Base-by-base conservation (phyloP, 2,888 invertebrate genomes). In the Agrotis clavis region DNA sequence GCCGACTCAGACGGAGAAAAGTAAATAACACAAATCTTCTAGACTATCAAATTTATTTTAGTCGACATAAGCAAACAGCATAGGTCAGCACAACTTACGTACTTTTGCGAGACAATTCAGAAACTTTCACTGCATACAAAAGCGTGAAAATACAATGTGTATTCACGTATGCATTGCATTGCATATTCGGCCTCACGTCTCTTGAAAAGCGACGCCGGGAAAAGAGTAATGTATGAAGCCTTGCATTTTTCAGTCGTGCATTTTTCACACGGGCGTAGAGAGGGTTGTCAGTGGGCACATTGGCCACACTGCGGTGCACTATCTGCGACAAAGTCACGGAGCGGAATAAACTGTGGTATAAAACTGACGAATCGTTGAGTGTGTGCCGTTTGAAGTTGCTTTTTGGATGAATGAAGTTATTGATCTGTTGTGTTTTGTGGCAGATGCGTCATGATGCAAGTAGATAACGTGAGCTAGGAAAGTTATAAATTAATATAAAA, bases 181-280 rank as follows among this genome's bases (percentile, higher is more conserved):
- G 85, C 85, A 87, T 87, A 84, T 85, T 86, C 84, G 77, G 71
- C 69, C 76, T 79, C 86, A 83, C 86, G 84, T 85, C 65, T 83
- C 81, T 80, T 86, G 76, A 82, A 88, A 89, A 87, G 83, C 80
- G 82, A 83, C 77, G 85, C 82, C 78, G 75, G 77, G 74, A 79
- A 87, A 88, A 89, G 89, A 91, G 88, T 90, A 89, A 91, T 90
- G 89, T 88, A 88, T 62, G 72, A 74, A 81, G 85, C 83, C 79
- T 77, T 88, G 88, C 89, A 90, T 91, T 90, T 90, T 90, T 89
- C 88, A 89, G 86, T 84, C 82, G 81, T 86, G 89, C 88, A 89
- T 91, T 90, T 91, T 90, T 90, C 88, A 90, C 85, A 77, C 77
- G 72, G 72, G 77, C 74, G 81, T 80, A 80, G 85, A 86, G 82